Conservation (phyloP, 37 sponge, comb jelly and placozoan species). For the Theonella swinhoei region DNA sequence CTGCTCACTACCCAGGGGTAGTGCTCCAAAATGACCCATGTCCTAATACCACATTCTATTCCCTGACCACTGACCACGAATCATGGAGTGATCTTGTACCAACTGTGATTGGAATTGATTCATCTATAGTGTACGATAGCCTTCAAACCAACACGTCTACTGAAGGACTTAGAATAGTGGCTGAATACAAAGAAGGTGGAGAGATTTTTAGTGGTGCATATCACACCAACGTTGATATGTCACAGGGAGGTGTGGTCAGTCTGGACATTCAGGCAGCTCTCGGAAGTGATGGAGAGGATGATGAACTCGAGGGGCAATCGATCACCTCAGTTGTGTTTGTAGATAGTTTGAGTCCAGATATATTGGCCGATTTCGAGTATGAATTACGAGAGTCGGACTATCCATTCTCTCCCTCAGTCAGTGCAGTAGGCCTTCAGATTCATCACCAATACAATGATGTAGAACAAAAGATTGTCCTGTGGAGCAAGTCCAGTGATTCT, state of each 20-base stretch:
- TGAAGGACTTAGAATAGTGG: slow-evolving; percentile 26
- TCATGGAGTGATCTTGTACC: slow-evolving; percentile 46
- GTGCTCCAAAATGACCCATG: slow-evolving; percentile 43
- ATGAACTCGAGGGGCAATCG: slow-evolving; percentile 13
- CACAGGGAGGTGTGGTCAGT: slow-evolving; percentile 40
- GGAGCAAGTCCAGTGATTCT: slow-evolving; percentile 27
- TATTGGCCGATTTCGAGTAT: slow-evolving; percentile 42
- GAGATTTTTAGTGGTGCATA: slow-evolving; percentile 56
- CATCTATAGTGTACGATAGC: slow-evolving; percentile 18
- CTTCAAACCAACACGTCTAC: not conserved
- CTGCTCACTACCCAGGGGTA: slow-evolving; percentile 20
- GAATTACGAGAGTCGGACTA: slow-evolving; percentile 13
- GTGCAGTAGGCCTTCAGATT: slow-evolving; percentile 64
- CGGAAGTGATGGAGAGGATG: not conserved
- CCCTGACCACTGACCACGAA: not conserved
- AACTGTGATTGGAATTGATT: slow-evolving; percentile 20
- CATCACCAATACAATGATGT: slow-evolving; percentile 7
- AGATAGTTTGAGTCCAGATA: slow-evolving; percentile 15
- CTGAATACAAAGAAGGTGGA: not conserved
- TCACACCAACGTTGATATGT: slow-evolving; percentile 2
- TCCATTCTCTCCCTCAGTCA: not conserved
- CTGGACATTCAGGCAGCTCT: slow-evolving; percentile 45
- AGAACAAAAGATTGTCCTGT: slow-evolving; percentile 41
- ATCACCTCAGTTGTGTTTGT: slow-evolving; percentile 68
- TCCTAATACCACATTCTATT: slow-evolving; percentile 20